Evolutionary conservation across 1,140 invertebrate species (phyloP).

Genomic region (Hormaphis cornu): DNA sequence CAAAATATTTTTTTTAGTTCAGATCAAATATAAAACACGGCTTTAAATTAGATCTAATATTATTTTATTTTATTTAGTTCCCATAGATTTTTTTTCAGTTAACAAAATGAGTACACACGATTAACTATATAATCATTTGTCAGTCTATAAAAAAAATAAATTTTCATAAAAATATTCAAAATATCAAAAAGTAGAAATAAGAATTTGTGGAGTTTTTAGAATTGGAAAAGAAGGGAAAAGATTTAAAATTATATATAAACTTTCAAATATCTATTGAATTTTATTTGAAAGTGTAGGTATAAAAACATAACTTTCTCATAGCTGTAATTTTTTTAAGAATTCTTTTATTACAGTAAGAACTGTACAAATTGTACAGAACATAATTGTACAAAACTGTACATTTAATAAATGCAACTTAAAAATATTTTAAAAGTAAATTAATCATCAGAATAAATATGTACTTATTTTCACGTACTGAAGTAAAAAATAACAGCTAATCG

Average conservation of each 20-base stretch:
- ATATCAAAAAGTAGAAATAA: not conserved
- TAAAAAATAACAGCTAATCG: conserved; percentile 19
- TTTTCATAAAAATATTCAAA: conserved; percentile 1
- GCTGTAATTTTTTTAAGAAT: conserved; percentile 9
- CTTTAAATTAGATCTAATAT: not conserved
- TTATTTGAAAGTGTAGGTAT: conserved; percentile 16
- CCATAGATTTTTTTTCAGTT: not conserved
- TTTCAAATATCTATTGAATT: conserved; percentile 23
- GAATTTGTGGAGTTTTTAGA: not conserved
- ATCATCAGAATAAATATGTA: too few relatives aligned
- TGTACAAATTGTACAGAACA: too few relatives aligned
- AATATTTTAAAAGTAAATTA: not conserved
- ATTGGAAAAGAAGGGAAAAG: not conserved
- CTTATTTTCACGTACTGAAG: not conserved
- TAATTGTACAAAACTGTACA: not conserved
- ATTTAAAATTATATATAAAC: not conserved
- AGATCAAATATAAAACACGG: not conserved
- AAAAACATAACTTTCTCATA: not conserved
- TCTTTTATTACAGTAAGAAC: not conserved
- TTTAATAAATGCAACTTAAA: not conserved
- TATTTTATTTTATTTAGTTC: conserved; percentile 3
- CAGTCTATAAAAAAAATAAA: not conserved
- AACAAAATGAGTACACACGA: conserved; percentile 5
- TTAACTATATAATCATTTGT: conserved; percentile 1
- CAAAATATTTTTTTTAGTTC: not conserved